Evolutionary conservation across 2,888 invertebrate species (phyloP), one percentile per base, ranked within the genome.

Genomic region (Tortrix viridana): DNA sequence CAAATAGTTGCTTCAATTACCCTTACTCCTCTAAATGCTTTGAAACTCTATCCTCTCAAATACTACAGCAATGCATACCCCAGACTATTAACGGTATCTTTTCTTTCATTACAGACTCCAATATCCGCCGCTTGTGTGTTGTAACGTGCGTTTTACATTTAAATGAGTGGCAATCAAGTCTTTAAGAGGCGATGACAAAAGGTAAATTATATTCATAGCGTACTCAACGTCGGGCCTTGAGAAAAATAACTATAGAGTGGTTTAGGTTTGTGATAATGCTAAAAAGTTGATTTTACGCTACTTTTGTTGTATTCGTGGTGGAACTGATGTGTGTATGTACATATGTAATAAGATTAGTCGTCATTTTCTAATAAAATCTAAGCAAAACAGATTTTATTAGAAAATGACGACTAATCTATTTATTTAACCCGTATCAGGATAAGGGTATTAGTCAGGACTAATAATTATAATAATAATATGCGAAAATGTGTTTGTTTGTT

Each of bases 81-180:
- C 22, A 50, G 49, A 3, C 23, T 22, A 26, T 43, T 41, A 38
- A 56, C 37, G 22, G 32, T 37, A 49, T 37, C 37, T 48, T 5
- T n/a, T 16, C 47, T 43, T 62, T 66, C 66, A 68, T 65, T 65
- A 60, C 60, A 48, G 53, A 44, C 37, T 38, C 54, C 62, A 65
- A 67, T 65, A 67, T 57, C 57, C 54, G 52, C 46, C 32, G 20
- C 61, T 61, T 65, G 61, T 63, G 66, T 54, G 53, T 66, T 71
- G 65, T 26, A 26, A 7, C 26, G 9, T 26, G 9, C 9, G 26
- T 68, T 69, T 69, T 71, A 66, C 65, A 69, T 71, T 66, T 64
- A 71, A 68, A 71, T 71, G 69, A 67, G 67, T 20, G 9, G 52
- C 67, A 61, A 60, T 49, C 26, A 37, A 46, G 60, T 23, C 60